These are phyloP conservation scores for Cantharis nigra DNA, from an alignment of 2,888 invertebrate genomes.

Conservation along the genomic window DNA sequence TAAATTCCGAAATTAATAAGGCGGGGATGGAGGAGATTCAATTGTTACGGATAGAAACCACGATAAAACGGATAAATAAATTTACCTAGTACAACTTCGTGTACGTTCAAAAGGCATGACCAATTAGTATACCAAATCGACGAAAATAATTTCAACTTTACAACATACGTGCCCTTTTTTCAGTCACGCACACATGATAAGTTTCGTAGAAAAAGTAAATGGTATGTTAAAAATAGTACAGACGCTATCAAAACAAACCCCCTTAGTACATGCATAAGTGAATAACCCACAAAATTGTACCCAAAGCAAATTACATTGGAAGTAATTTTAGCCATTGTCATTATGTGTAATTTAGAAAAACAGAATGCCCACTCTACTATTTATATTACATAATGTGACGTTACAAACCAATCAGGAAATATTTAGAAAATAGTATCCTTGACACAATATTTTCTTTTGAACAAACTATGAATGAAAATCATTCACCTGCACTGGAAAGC, in stretches of 20 bases:
- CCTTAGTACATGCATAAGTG: not conserved
- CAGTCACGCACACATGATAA: slow-evolving; percentile 17
- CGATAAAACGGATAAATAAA: not conserved
- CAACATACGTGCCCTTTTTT: slow-evolving; percentile 9
- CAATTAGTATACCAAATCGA: not conserved
- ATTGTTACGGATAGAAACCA: not conserved
- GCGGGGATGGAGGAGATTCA: not conserved
- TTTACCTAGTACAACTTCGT: not conserved
- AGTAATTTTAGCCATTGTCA: not conserved
- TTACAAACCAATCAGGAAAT: not conserved
- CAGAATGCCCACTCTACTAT: not conserved
- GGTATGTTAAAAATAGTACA: not conserved
- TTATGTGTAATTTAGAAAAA: not conserved
- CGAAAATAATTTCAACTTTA: slow-evolving; percentile 1
- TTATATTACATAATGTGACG: not conserved
- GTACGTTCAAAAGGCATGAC: not conserved
- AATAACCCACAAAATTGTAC: not conserved
- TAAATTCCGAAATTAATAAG: not conserved
- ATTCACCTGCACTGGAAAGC: not conserved
- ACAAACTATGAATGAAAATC: slow-evolving; percentile 1
- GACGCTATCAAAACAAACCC: slow-evolving; percentile 9
- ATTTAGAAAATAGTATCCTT: not conserved
- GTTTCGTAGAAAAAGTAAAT: slow-evolving; percentile 11
- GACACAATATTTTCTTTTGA: not conserved
- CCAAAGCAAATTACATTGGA: not conserved